Evolutionary conservation across 1,140 invertebrate species (phyloP).

Genomic region (Lepidostoma basale): DNA sequence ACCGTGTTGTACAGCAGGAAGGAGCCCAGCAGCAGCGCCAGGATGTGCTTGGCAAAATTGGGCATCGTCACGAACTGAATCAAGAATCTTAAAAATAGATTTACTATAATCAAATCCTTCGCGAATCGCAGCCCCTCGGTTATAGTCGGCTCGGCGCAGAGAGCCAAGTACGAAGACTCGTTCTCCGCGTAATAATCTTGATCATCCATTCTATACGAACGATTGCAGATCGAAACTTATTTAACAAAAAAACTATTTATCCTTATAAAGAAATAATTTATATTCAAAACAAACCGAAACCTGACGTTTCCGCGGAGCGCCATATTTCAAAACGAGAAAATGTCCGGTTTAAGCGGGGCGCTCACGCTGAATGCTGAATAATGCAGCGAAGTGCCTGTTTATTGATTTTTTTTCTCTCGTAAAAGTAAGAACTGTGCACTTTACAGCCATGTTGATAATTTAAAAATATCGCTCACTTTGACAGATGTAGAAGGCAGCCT

Average conservation of each 20-base stretch:
- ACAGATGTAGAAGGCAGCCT: constrained; percentile 18
- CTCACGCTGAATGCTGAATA: background rate
- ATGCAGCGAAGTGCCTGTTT: background rate
- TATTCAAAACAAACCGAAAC: constrained; percentile 29
- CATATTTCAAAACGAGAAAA: constrained; percentile 29
- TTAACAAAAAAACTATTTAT: constrained; percentile 2
- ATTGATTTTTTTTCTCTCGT: background rate
- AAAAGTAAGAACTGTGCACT: background rate
- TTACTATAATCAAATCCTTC: constrained; percentile 56
- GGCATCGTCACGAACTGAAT: constrained; percentile 53
- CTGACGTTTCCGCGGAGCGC: constrained; percentile 33
- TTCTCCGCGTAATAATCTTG: constrained; percentile 21
- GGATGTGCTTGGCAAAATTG: constrained; percentile 53
- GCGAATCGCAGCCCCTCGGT: constrained; percentile 57
- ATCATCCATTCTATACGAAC: constrained; percentile 20
- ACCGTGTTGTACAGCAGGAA: constrained; percentile 56
- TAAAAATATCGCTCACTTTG: background rate
- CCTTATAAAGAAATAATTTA: background rate
- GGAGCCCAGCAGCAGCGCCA: constrained; percentile 54
- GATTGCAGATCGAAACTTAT: background rate
- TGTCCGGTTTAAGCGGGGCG: background rate
- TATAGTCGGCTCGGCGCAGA: constrained; percentile 57
- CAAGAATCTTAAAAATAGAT: constrained; percentile 47
- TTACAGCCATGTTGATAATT: background rate
- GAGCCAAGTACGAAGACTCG: constrained; percentile 48